Base-by-base conservation (phyloP, 2,888 invertebrate species). In the Hanleya hanleyi region DNA sequence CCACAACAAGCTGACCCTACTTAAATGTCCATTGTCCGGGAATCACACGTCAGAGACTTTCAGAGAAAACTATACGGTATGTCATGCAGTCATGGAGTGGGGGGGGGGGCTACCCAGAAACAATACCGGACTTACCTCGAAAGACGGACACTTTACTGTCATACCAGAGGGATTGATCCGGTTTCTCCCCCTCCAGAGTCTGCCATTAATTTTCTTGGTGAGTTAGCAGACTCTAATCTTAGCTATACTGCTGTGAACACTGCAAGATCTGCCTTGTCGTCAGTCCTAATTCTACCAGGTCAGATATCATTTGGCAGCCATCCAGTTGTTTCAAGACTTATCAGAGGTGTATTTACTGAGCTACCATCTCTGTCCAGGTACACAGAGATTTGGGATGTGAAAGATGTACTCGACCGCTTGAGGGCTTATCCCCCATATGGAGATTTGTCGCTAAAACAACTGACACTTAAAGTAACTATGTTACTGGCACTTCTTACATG, bases 141-240 rank as follows among this genome's bases (percentile, higher is more conserved):
- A 22, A 76, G 67, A 75, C 78, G 78, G 77, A 67, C 76, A 71
- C 72, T 41, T 38, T 78, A 69, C 75, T 77, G 72, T 71, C 12
- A 47, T 73, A 18, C 69, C 68, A n/a, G 71, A 65, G 29, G 75
- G 49, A 73, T 74, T 76, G 67, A 64, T 79, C 29, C 62, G 37
- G n/a, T 73, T 75, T 69, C n/a, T 62, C 51, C 69, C 47, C 66
- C 75, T 76, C n/a, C 73, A 69, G 71, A 51, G 61, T 49, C 68
- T 65, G 73, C 72, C 26, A 29, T 76, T 32, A 62, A 76, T 18
- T 78, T 78, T 69, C 65, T 78, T 22, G 61, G 69, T 37, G 6
- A 50, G 12, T 32, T 67, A 12, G 74, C 70, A 51, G 33, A 74
- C 18, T 7, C 35, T 7, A 72, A 74, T 33, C 61, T 69, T 37